Conservation (phyloP, 1,140 invertebrate genomes). For the Apocrypta bakeri region DNA sequence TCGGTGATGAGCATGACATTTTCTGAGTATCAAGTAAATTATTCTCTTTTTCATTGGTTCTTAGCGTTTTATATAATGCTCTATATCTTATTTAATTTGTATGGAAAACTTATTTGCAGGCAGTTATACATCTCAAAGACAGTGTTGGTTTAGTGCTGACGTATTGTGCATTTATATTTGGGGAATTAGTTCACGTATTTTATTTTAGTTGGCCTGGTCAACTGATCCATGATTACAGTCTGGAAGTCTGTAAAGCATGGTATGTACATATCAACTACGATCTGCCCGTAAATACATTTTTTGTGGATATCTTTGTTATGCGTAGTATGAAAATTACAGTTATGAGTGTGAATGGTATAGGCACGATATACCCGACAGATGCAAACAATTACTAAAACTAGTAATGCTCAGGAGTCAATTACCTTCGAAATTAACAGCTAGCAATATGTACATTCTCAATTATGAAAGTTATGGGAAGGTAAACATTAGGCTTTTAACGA, state of each 20-base stretch:
- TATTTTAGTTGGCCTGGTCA: constrained; percentile 25
- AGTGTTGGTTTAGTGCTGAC: no score
- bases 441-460: neutral
- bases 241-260: neutral
- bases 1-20: neutral
- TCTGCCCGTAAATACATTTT: no score
- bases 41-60: no score
- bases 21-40: neutral
- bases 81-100: no score
- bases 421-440: neutral
- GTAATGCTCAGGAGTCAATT: neutral
- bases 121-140: no score
- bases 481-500: no score
- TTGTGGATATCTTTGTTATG: no score
- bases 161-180: no score
- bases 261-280: no score
- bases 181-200: neutral
- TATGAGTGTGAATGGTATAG: neutral
- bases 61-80: no score
- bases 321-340: neutral
- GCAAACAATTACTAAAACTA: neutral
- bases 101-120: no score
- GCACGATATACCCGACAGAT: neutral
- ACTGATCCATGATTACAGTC: constrained; percentile 16
- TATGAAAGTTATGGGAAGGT: neutral